Evolutionary conservation across 2,113 vertebrate species (phyloP), one percentile per base, ranked within the genome.

Genomic region (Zonotrichia leucophrys): DNA sequence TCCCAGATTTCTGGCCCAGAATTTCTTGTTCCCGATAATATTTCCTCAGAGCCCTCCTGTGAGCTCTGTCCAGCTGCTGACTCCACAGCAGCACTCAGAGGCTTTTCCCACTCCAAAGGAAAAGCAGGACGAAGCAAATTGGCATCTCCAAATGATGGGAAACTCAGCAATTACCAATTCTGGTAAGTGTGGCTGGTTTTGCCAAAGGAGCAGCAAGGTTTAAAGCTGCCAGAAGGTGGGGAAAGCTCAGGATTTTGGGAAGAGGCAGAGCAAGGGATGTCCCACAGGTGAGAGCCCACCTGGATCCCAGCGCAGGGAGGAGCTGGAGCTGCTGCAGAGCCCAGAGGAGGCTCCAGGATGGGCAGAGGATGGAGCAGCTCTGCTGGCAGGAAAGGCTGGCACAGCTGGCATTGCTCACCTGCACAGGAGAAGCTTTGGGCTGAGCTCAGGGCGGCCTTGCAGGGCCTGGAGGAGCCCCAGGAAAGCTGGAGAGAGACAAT

Each of bases 1-100:
- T 76, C 35, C 58, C 41, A 87, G 66, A 14, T n/a, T 8, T 1
- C 70, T 92, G 64, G 52, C 72, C 31, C 50, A 30, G 31, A 69
- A 33, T 1, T 3, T 39, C 19, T 14, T 52, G 15, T 78, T 92
- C 88, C 76, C 3, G 2, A 37, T 59, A 62, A 20, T 37, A n/a
- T 77, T 81, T 83, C 60, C 28, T 53, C 5, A 0, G 83, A 90
- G 39, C 17, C 30, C 44, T 72, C 24, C 3, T 0, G 37, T 1
- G 28, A 94, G 89, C 79, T 93, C 81, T 95, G 95, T 92, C 90
- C 86, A 93, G 69, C 70, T 96, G 77, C 91, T 95, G 93, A 90
- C 79, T 93, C 87, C 35, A 33, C 10, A 5, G 35, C 73, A 39
- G 70, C 25, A 24, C 33, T 1, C 0, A 47, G 64, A 78, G 31